Evolutionary conservation across 2,113 vertebrate species (phyloP).

Genomic region (Pitta sordida): DNA sequence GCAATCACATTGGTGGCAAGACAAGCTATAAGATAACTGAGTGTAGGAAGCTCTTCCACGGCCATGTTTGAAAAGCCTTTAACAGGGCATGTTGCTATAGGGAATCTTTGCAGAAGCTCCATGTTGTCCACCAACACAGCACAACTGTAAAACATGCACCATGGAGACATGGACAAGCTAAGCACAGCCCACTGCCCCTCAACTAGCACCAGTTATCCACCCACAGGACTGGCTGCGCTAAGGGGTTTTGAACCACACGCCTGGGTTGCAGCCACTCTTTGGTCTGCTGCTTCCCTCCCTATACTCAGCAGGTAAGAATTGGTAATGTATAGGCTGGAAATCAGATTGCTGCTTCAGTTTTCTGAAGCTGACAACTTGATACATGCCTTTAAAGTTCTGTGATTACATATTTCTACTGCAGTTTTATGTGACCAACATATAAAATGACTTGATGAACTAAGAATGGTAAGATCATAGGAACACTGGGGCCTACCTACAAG

Average conservation of each 20-base stretch:
- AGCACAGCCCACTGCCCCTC: neutral
- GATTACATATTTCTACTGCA: neutral
- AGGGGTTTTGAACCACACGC: neutral
- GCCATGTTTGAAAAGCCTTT: neutral
- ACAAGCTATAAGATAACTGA: neutral
- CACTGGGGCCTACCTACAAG: neutral
- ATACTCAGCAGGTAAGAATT: accelerated
- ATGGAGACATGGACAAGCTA: accelerated
- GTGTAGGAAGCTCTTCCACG: neutral
- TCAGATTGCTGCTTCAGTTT: neutral
- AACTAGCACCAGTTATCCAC: neutral
- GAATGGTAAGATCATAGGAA: neutral
- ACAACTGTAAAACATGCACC: accelerated
- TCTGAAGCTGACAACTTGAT: neutral
- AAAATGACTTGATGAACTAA: neutral
- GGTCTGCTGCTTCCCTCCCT: neutral
- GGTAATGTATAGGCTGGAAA: accelerated
- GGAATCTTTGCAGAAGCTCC: neutral
- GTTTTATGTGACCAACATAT: neutral
- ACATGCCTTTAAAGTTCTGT: neutral
- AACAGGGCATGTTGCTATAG: accelerated
- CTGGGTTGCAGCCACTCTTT: neutral
- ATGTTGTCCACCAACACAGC: neutral
- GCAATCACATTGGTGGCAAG: neutral
- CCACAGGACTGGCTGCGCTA: neutral